phyloP scores from a whole-genome alignment of 2,888 invertebrate genomes.

The Alsophila aescularia region DNA sequence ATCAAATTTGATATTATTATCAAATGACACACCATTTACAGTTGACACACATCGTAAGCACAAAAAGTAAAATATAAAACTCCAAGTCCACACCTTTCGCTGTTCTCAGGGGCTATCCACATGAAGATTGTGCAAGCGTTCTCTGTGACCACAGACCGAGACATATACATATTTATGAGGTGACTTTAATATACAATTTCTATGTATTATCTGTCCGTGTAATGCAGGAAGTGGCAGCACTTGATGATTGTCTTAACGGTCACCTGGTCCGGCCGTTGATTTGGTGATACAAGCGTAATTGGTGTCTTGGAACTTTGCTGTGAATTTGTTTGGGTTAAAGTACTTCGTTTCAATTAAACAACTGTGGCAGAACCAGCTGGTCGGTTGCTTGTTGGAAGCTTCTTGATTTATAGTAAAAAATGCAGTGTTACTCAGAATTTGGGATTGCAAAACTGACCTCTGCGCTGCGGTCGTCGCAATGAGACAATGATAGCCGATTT shows the following conservation, averaged over 20 bases:
- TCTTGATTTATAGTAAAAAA: too few relatives aligned
- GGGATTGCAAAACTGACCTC: too few relatives aligned
- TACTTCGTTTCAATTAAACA: too few relatives aligned
- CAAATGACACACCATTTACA: too few relatives aligned
- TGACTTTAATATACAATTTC: constrained; percentile 83
- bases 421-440: too few relatives aligned
- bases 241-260: constrained; percentile 80
- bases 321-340: neutral
- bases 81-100: constrained; percentile 29
- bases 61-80: neutral
- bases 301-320: constrained; percentile 37
- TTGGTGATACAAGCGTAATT: constrained; percentile 59
- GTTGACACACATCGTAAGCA: neutral
- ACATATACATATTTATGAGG: constrained; percentile 83
- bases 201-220: constrained; percentile 81
- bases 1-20: too few relatives aligned
- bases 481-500: too few relatives aligned
- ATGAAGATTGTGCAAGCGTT: constrained; percentile 80
- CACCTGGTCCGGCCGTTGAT: constrained; percentile 55
- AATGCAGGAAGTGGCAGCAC: constrained; percentile 78
- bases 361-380: too few relatives aligned
- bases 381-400: too few relatives aligned
- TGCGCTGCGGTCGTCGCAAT: too few relatives aligned
- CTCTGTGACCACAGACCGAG: constrained; percentile 78
- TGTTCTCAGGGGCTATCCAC: constrained; percentile 63